phyloP scores from a whole-genome alignment of 2,797 vertebrate genomes.

The Tamandua tetradactyla region DNA sequence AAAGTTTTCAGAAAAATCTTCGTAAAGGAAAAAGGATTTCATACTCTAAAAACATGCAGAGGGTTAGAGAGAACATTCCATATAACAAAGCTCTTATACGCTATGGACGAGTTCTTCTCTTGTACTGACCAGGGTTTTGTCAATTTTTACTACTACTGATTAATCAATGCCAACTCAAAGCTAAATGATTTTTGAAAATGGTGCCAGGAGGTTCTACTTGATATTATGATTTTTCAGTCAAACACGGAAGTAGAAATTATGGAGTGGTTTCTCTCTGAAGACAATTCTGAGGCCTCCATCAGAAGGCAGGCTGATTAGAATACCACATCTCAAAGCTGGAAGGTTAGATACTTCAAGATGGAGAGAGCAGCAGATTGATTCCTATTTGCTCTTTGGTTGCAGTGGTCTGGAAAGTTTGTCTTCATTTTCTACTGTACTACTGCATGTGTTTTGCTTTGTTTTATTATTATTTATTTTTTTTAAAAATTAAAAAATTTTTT shows the following conservation, averaged over 20 bases:
- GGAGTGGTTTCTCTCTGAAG: conserved; percentile 1
- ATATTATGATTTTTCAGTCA: conserved; percentile 14
- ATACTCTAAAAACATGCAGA: not conserved
- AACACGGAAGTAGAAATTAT: not conserved
- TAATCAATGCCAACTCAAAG: not conserved
- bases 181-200: conserved; percentile 32
- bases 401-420: not conserved
- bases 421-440: not conserved
- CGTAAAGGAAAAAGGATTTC: conserved; percentile 26
- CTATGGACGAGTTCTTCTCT: not conserved
- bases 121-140: not conserved
- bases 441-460: no score
- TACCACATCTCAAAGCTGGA: not conserved
- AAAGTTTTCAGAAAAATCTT: not conserved
- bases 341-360: not conserved
- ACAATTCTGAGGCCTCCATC: not conserved
- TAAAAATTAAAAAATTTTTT: no score
- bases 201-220: not conserved
- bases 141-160: not conserved
- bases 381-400: not conserved
- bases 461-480: no score
- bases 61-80: not conserved
- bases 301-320: not conserved
- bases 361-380: not conserved
- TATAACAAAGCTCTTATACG: not conserved